phyloP scores from a whole-genome alignment of 2,888 invertebrate species.

The Ptilodon capucinus region DNA sequence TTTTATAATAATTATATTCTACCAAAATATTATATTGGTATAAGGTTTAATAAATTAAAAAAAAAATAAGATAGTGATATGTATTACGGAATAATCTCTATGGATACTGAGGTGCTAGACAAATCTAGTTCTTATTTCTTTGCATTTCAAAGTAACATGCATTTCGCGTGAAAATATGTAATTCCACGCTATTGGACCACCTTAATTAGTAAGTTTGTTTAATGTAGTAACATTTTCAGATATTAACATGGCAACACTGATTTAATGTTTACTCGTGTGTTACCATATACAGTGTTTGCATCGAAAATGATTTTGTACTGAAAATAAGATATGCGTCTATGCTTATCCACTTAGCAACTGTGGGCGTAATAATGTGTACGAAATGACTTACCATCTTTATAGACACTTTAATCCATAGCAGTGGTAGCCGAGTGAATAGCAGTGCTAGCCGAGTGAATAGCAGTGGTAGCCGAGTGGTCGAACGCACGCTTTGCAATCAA shows the following conservation, averaged over 20 bases:
- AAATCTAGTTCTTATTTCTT: slow-evolving; percentile 32
- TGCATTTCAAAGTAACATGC: slow-evolving; percentile 38
- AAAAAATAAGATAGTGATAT: slow-evolving; percentile 51
- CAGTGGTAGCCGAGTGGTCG: too few species aligned
- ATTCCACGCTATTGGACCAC: slow-evolving; percentile 42
- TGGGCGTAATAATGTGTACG: too few species aligned
- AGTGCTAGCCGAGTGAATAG: too few species aligned
- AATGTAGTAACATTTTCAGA: background rate
- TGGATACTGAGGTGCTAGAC: slow-evolving; percentile 63
- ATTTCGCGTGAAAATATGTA: slow-evolving; percentile 27
- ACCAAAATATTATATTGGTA: slow-evolving; percentile 52
- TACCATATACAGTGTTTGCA: too few species aligned
- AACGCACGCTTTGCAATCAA: too few species aligned
- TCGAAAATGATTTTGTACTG: too few species aligned
- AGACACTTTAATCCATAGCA: too few species aligned
- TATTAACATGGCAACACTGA: background rate
- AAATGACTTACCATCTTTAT: too few species aligned
- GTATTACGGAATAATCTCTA: slow-evolving; percentile 54
- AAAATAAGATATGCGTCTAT: too few species aligned
- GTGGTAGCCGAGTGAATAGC: too few species aligned
- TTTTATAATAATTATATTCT: slow-evolving; percentile 34
- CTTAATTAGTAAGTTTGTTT: slow-evolving; percentile 22
- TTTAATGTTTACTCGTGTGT: too few species aligned
- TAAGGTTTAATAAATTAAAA: slow-evolving; percentile 31
- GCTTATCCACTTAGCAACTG: too few species aligned